Evolutionary conservation across 2,888 invertebrate species (phyloP).

Genomic region (Strigamia crassipes): DNA sequence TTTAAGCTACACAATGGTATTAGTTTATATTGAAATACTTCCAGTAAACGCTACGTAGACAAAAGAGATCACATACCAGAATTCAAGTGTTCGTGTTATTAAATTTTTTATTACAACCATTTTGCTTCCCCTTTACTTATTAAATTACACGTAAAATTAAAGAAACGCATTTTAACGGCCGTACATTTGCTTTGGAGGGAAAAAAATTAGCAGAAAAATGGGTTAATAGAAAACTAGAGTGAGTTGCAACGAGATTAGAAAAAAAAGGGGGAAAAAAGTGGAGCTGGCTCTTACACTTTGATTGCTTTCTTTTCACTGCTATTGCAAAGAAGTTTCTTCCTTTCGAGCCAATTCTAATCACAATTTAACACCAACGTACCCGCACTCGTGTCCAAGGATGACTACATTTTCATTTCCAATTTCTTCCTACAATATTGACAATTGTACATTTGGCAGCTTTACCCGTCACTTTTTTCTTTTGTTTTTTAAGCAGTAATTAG

Average conservation of each 20-base stretch:
- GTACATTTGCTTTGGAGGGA: not conserved
- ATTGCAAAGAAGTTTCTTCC: not conserved
- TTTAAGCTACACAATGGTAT: too few species aligned
- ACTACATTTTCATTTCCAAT: not conserved
- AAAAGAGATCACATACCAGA: not conserved
- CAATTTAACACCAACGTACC: not conserved
- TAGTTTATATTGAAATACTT: too few species aligned
- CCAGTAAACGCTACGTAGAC: not conserved
- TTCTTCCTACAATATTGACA: not conserved
- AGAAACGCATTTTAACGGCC: not conserved
- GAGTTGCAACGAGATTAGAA: not conserved
- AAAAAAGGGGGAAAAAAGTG: too few species aligned
- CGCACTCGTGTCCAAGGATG: not conserved
- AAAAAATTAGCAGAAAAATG: not conserved
- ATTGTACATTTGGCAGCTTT: not conserved
- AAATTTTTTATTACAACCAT: not conserved
- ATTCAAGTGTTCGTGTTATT: not conserved
- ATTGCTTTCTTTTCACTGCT: constrained; percentile 13
- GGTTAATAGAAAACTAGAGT: not conserved
- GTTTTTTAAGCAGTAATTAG: not conserved
- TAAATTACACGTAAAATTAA: not conserved
- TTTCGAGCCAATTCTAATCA: not conserved
- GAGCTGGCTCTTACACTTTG: not conserved
- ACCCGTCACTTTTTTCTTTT: not conserved
- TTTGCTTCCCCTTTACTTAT: not conserved